phyloP scores from a whole-genome alignment of 1,140 invertebrate species.

The Thalassaphorura encarpata region DNA sequence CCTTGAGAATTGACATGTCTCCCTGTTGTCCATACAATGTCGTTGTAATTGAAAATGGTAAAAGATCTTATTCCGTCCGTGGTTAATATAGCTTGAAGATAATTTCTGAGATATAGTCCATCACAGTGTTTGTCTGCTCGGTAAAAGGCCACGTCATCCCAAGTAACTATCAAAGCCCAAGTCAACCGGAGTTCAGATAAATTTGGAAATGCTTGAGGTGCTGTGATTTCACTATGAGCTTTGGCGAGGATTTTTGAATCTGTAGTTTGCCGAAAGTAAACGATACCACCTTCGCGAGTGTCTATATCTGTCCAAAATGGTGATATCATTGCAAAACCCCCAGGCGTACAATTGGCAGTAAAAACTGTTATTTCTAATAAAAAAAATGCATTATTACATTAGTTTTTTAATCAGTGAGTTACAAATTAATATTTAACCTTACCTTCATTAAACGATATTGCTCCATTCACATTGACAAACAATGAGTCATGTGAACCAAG shows the following conservation, averaged over 20 bases:
- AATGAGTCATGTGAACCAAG: not conserved
- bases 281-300: not conserved
- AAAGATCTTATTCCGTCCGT: slow-evolving; percentile 35
- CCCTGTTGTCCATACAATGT: slow-evolving; percentile 36
- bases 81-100: slow-evolving; percentile 37
- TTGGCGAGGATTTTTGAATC: not conserved
- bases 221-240: not conserved
- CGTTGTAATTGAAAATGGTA: slow-evolving; percentile 36
- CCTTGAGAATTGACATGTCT: slow-evolving; percentile 35
- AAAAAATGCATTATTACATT: no score
- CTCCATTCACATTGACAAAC: not conserved
- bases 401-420: no score
- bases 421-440: no score
- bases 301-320: slow-evolving; percentile 13
- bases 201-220: not conserved
- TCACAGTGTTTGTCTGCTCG: no score
- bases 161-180: slow-evolving; percentile 15
- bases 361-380: not conserved
- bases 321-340: not conserved
- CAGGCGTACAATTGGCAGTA: not conserved
- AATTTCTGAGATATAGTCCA: slow-evolving; percentile 29
- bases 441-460: not conserved
- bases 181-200: not conserved
- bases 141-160: slow-evolving; percentile 15
- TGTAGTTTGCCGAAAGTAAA: slow-evolving; percentile 2